Evolutionary conservation across 2,888 invertebrate genomes (phyloP), one percentile per base, ranked within the genome.

Genomic region (Idaea dimidiata): DNA sequence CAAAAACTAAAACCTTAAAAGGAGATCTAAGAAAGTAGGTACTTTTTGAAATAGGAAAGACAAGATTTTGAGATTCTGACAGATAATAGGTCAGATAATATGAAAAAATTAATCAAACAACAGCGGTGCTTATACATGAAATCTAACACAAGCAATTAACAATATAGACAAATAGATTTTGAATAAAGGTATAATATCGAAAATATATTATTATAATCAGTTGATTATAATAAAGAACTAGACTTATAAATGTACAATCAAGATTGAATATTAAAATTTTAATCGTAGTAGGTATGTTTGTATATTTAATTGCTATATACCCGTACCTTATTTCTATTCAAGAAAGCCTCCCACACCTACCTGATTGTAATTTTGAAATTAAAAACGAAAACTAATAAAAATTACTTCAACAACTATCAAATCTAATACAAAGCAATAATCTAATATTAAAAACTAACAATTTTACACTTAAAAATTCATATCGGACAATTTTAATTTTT

Each of bases 401-500:
- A 43, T 43, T 43, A 43, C 43, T 43, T 43, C 43, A 43, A 33
- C 7, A 33, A 33, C 33, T 33, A 33, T 33, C 33, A 33, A 43
- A 43, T 43, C 43, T 43, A 8, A 43, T 43, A 43, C 43, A 43
- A n/a, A 43, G 14, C 10, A 43, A 43, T 43, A 43, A 43, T 43
- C 43, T 43, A 43, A 43, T 43, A 43, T 43, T 43, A 43, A 55
- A 61, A 53, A 64, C 62, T 61, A 58, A 66, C 57, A 58, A 60
- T 62, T 64, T 59, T 56, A 63, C 61, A 54, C 17, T 56, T 56
- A 67, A 68, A 72, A 67, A 70, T 66, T 70, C 66, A 67, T 66
- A 72, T 70, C 66, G 65, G 65, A 67, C 70, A 61, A 68, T 69
- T 70, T 66, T 67, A 70, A 70, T 69, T 65, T 66, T 65, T 69